A percentile compares a stretch with the other conserved stretches of the same genome.
Evolutionary conservation across 92 coral and sea anemone genomes (phyloP).

Genomic region (Palythoa heliodiscus): DNA sequence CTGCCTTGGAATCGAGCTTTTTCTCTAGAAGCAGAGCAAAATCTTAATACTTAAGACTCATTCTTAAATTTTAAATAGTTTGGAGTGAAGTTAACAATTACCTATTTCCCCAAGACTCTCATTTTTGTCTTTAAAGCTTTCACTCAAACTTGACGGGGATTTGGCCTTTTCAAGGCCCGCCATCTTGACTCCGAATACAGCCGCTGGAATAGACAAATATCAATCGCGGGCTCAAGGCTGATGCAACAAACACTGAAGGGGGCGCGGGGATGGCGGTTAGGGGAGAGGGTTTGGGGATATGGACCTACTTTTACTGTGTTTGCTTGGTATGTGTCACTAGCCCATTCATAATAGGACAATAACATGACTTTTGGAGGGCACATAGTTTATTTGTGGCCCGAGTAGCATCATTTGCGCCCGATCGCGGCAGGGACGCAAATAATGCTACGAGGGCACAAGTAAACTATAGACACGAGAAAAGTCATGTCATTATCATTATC

Average conservation of each 20-base stretch:
- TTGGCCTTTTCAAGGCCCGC: constrained; percentile 37
- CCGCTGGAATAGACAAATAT: not conserved
- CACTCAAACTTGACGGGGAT: constrained; percentile 24
- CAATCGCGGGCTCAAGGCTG: constrained; percentile 29
- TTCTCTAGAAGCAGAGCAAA: constrained; percentile 1
- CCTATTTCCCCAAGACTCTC: constrained; percentile 41
- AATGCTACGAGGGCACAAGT: too few relatives aligned
- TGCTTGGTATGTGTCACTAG: too few relatives aligned
- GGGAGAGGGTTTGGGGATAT: too few relatives aligned
- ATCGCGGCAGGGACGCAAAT: too few relatives aligned
- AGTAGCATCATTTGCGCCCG: too few relatives aligned
- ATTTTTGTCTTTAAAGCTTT: constrained; percentile 28
- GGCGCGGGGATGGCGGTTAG: too few relatives aligned
- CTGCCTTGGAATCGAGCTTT: constrained; percentile 39
- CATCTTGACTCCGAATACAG: constrained; percentile 3
- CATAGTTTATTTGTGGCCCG: too few relatives aligned
- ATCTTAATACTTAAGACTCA: not conserved
- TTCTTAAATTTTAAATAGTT: not conserved
- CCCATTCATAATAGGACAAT: too few relatives aligned
- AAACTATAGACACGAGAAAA: too few relatives aligned
- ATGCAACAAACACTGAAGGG: not conserved
- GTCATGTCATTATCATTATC: too few relatives aligned
- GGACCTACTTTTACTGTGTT: too few relatives aligned
- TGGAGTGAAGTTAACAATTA: not conserved
- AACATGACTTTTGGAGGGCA: too few relatives aligned